A percentile compares a stretch with the other conserved stretches of the same genome.
phyloP scores from a whole-genome alignment of 64 coral and sea anemone species.

The Stylophora pistillata region DNA sequence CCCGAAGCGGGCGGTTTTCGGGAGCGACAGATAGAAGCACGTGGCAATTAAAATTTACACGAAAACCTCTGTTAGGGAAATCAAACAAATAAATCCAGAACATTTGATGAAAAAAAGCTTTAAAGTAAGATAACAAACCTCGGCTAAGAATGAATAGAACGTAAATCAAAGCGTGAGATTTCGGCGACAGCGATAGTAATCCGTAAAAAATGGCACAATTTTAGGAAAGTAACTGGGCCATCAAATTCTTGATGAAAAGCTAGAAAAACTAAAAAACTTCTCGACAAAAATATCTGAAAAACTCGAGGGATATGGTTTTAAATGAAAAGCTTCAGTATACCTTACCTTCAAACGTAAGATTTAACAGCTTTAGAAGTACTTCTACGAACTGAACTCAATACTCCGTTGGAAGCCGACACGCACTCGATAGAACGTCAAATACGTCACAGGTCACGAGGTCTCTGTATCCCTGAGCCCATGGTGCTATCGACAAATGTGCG shows the following conservation, averaged over 20 bases:
- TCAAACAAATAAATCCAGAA: not conserved
- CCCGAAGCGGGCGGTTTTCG: conserved; percentile 5
- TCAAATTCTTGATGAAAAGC: not conserved
- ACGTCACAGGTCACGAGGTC: not conserved
- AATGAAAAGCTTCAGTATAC: not conserved
- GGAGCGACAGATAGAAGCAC: not conserved
- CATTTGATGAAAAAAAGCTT: not conserved
- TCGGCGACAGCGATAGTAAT: too few relatives aligned
- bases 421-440: not conserved
- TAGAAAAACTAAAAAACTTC: not conserved
- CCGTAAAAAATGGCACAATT: too few relatives aligned
- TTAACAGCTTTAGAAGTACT: too few relatives aligned
- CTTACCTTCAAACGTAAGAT: not conserved
- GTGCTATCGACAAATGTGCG: not conserved
- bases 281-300: not conserved
- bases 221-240: too few relatives aligned
- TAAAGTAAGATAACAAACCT: not conserved
- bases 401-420: not conserved
- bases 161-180: not conserved
- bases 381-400: not conserved
- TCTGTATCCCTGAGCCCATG: not conserved
- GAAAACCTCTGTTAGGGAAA: not conserved
- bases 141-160: not conserved
- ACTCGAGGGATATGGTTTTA: not conserved
- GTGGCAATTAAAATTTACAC: not conserved